These are phyloP conservation scores for Petaurus breviceps DNA, from an alignment of 2,113 vertebrate species.

Conservation along the genomic window DNA sequence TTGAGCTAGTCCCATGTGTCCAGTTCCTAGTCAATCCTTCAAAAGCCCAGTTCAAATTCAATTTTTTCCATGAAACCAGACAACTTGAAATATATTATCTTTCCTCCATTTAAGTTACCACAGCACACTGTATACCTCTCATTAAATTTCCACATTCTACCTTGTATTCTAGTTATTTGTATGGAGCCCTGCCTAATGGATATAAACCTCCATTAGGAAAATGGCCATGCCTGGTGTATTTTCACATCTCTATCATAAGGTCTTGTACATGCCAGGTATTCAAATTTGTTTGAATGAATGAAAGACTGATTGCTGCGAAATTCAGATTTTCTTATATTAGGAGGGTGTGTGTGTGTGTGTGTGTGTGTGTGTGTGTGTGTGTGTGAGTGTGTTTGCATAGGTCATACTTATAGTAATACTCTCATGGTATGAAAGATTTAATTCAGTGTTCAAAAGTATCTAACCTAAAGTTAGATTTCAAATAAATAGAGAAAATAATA, in stretches of 20 bases:
- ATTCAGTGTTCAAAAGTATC: not conserved
- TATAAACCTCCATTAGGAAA: not conserved
- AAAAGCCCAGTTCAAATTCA: constrained; percentile 1
- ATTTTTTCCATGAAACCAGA: not conserved
- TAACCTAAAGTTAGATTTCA: constrained; percentile 15
- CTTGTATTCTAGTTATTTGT: not conserved
- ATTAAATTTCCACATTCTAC: not conserved
- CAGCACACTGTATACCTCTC: not conserved
- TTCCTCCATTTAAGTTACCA: not conserved
- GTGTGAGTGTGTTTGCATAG: not conserved
- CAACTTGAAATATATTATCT: not conserved
- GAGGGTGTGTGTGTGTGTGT: not conserved
- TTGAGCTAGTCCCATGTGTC: not conserved
- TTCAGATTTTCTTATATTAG: not conserved
- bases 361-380: not conserved
- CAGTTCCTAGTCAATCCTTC: not conserved
- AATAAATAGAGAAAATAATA: constrained; percentile 25
- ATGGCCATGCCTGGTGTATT: not conserved
- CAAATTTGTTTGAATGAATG: not conserved
- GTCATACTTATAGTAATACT: not conserved
- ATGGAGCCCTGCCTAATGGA: not conserved
- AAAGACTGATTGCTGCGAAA: not conserved
- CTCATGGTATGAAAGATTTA: constrained; percentile 4
- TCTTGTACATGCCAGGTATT: not conserved
- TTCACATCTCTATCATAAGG: not conserved